These are phyloP conservation scores for Drosophila takahashii DNA, from an alignment of 1,140 invertebrate genomes.

Conservation along the genomic window DNA sequence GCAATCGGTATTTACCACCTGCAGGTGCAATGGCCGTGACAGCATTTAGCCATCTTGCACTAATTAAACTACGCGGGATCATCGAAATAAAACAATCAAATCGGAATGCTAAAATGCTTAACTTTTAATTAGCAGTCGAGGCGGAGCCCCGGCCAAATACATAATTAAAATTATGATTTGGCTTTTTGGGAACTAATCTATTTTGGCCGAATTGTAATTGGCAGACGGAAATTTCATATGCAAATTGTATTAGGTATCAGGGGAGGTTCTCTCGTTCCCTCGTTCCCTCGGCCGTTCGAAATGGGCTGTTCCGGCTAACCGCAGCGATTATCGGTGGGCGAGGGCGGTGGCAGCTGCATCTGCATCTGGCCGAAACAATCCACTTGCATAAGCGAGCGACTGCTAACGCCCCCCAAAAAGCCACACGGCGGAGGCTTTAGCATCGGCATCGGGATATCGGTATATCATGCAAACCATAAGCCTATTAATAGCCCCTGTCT, in stretches of 20 bases:
- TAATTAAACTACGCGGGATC: conserved; percentile 39
- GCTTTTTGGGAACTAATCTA: conserved; percentile 60
- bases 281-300: background rate
- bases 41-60: conserved; percentile 23
- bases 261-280: conserved; percentile 25
- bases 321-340: conserved; percentile 63
- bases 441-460: conserved; percentile 22
- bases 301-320: conserved; percentile 26
- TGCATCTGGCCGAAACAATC: conserved; percentile 19
- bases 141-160: conserved; percentile 30
- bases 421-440: conserved; percentile 33
- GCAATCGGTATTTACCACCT: conserved; percentile 27
- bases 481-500: conserved; percentile 79
- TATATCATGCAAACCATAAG: conserved; percentile 79
- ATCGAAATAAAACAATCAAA: conserved; percentile 41
- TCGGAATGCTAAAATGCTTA: conserved; percentile 40
- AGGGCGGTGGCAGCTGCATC: conserved; percentile 3
- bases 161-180: conserved; percentile 78
- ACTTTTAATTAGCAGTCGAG: conserved; percentile 53
- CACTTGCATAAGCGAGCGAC: conserved; percentile 38
- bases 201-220: conserved; percentile 66
- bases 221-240: conserved; percentile 59
- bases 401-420: conserved; percentile 64
- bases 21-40: conserved; percentile 16
- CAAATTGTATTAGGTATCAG: conserved; percentile 51